Evolutionary conservation across 2,888 invertebrate species (phyloP), one percentile per base, ranked within the genome.

Genomic region (Cantharis rustica): DNA sequence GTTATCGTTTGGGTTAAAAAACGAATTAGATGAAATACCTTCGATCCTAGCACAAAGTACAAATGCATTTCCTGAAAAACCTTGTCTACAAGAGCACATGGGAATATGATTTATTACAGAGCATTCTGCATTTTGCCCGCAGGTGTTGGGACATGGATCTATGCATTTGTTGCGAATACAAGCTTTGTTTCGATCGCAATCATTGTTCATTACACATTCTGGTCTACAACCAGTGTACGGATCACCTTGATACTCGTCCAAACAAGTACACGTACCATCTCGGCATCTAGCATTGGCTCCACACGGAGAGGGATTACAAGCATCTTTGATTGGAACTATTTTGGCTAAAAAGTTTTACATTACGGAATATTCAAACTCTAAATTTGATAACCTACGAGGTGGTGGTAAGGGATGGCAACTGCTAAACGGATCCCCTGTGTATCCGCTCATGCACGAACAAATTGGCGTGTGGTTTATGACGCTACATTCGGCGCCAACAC

Each of bases 71-170:
- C 95, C 95, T 79, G 92, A 92, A 79, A 90, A 92, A 10, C 88
- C 88, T 73, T 84, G 81, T 9, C 89, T 86, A 83, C 93, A 93
- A 72, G 88, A 89, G 81, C 93, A 93, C 75, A 93, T 93, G 9
- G 95, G 93, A 80, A 93, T 92, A 84, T 95, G 95, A 85, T 94
- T 94, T 64, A 93, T 90, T 3, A 94, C 94, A 85, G 92, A 91
- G 83, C 95, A 95, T 79, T 91, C 87, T 11, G 95, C 94, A 81
- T 91, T 91, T 72, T 90, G 85, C 10, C 94, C 95, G 87, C 95
- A 95, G 17, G 92, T 92, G 83, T 93, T 94, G 78, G 90, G 91
- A 84, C 95, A 95, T 15, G 94, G 94, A 87, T 95, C 92, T 16
- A 90, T 85, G 84, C 95, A 95, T 83, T 92, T 93, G 86, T 93